phyloP scores from a whole-genome alignment of 2,888 invertebrate species.

The Cephus pulcher region DNA sequence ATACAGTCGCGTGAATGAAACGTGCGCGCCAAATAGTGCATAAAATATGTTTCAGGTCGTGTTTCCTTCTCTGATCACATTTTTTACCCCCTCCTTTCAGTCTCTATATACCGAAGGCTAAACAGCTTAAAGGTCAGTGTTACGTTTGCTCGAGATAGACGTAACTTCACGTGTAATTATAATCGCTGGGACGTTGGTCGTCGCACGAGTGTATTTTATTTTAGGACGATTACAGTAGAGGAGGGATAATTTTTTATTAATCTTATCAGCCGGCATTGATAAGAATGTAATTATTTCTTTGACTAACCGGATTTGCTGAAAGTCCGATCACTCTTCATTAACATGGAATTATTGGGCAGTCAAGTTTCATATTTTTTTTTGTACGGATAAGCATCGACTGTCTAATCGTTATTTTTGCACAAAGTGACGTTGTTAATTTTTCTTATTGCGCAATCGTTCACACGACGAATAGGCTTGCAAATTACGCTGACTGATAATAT shows the following conservation, averaged over 20 bases:
- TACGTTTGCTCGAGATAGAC: not conserved
- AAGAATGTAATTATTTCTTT: not conserved
- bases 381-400: not conserved
- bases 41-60: not conserved
- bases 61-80: not conserved
- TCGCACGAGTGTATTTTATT: not conserved
- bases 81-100: not conserved
- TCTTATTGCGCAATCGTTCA: not conserved
- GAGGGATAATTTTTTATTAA: not conserved
- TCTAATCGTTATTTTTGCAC: not conserved
- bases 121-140: not conserved
- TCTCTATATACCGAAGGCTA: not conserved
- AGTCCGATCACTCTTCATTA: not conserved
- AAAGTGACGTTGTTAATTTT: not conserved
- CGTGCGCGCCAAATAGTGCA: not conserved
- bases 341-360: not conserved
- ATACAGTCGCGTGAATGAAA: not conserved
- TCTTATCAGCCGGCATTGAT: not conserved
- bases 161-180: not conserved
- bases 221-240: not conserved
- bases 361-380: not conserved
- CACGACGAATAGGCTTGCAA: not conserved
- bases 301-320: not conserved
- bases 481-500: not conserved
- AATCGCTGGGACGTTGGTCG: not conserved